Conservation (phyloP, 1,140 invertebrate genomes). For the Mycetomoellerius zeteki region DNA sequence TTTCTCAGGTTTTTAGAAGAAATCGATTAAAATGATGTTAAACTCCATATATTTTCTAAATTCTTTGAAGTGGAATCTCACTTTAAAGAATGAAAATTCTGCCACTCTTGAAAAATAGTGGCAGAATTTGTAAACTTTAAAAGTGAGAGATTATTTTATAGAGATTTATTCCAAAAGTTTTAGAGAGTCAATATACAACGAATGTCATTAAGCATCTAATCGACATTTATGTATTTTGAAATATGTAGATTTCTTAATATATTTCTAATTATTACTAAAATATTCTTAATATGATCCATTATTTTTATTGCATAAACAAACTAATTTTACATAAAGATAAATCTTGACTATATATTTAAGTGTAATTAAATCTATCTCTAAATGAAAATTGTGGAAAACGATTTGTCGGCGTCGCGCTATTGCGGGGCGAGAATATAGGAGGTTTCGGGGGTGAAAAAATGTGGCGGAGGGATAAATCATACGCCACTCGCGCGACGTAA, state of each 20-base stretch:
- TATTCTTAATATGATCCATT: neutral
- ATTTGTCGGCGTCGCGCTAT: constrained; percentile 2
- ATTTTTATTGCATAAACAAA: neutral
- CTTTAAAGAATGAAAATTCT: too few species aligned
- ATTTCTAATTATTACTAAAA: too few species aligned
- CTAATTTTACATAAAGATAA: neutral
- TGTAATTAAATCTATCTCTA: neutral
- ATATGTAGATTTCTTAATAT: too few species aligned
- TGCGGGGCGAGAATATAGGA: neutral
- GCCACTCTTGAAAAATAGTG: too few species aligned
- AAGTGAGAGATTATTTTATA: too few species aligned
- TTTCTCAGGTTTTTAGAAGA: neutral
- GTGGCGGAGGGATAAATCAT: neutral
- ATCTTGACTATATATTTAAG: neutral
- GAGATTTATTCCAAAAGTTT: too few species aligned
- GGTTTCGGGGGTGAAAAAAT: constrained; percentile 4
- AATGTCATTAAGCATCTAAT: neutral
- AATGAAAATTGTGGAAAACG: neutral
- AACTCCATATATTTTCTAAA: neutral
- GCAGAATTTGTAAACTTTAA: too few species aligned
- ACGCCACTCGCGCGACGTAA: constrained; percentile 22
- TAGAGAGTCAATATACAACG: too few species aligned
- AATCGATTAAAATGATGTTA: neutral
- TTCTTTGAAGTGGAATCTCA: too few species aligned
- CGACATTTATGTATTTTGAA: neutral